Base-by-base conservation (phyloP, 1,140 invertebrate genomes). In the Drosophila guanche region DNA sequence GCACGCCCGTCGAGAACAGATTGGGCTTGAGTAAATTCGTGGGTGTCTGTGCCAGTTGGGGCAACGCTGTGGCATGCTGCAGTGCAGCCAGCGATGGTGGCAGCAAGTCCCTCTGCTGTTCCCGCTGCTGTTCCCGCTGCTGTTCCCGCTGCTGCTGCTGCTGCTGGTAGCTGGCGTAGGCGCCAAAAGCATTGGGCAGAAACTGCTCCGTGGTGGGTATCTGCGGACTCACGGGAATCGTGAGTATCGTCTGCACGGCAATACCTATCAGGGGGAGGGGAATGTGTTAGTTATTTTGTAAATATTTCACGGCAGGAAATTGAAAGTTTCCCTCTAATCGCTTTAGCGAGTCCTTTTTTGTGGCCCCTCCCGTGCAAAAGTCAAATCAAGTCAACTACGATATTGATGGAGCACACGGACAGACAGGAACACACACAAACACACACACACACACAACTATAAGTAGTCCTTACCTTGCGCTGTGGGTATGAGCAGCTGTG, bases 191-290 rank as follows among this genome's bases (percentile, higher is more conserved):
- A 42, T 86, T 91, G 33, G 89, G 86, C 47, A 91, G 53, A 72
- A 91, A 89, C 76, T 91, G 91, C 54, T 91, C 91, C 27, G 86
- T 91, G 92, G 94, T 97, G 41, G 96, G 95, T 93, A 96, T 96
- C 91, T 96, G 96, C 84, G 96, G 95, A 86, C 95, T 95, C 16
- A 97, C 95, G 12, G 97, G 97, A 90, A 98, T 98, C 45, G 97
- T 98, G 52, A 99, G 93, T 57, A 99, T 97, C 74, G 97, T 98
- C 92, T 98, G 97, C 12, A 97, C 96, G 16, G 97, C 96, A 83
- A 98, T 96, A 67, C 97, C 97, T 97, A 20, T 0, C 16, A 20
- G 16, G 92, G 45, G 12, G 14, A 6, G 37, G 7, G 7, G 2
- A 51, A 10, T 37, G 10, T 8, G 27, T 51, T n/a, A 51, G 50